Evolutionary conservation across 2,888 invertebrate species (phyloP).

Genomic region (Eilema griseolum): DNA sequence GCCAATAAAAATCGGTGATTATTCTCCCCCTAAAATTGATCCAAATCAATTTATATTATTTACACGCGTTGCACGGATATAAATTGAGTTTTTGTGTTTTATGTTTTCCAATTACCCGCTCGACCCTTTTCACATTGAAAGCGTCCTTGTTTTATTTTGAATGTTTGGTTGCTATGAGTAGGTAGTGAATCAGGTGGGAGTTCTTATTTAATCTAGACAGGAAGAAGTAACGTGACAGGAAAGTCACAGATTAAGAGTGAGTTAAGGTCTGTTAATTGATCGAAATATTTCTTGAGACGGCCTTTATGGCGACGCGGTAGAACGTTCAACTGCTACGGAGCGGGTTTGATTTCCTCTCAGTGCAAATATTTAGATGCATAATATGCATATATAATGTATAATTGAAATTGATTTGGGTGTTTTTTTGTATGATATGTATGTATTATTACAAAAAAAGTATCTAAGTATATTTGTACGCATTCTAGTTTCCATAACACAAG

Average conservation of each 20-base stretch:
- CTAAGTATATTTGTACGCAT: no score
- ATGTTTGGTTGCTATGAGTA: constrained; percentile 43
- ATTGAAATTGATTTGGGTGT: no score
- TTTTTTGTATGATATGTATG: no score
- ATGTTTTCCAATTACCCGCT: constrained; percentile 64
- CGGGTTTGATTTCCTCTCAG: no score
- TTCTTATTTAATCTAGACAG: constrained; percentile 31
- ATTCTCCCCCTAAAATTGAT: constrained; percentile 67
- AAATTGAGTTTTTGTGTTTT: constrained; percentile 68
- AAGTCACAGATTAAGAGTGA: constrained; percentile 20
- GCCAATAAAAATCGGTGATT: constrained; percentile 69
- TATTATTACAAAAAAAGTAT: no score
- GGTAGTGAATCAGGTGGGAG: constrained; percentile 37
- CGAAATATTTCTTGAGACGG: no score
- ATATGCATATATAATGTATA: no score
- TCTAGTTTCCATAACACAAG: no score
- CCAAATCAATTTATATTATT: constrained; percentile 69
- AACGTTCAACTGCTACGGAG: no score
- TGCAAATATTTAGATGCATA: no score
- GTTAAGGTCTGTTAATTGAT: constrained; percentile 2
- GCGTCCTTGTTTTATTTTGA: constrained; percentile 53
- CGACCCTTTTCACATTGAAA: constrained; percentile 56
- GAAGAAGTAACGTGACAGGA: constrained; percentile 32
- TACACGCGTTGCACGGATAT: constrained; percentile 58
- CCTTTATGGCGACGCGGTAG: no score